Conservation (phyloP, 2,888 invertebrate species). For the Xiphydria camelus region DNA sequence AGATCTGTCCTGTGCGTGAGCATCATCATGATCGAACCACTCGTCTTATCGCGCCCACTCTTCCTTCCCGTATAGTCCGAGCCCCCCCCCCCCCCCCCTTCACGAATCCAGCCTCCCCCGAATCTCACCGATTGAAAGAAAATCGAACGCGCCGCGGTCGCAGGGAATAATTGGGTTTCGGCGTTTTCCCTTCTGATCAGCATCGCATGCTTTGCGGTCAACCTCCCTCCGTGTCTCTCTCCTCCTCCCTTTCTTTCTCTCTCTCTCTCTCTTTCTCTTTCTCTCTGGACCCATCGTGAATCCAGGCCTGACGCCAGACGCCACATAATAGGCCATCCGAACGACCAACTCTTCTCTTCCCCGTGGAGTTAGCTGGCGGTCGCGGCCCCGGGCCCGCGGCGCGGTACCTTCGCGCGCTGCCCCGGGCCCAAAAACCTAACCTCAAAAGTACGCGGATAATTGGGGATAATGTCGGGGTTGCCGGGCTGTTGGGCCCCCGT, state of each 20-base stretch:
- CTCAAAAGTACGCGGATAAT: slow-evolving; percentile 54
- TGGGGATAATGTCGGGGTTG: slow-evolving; percentile 56
- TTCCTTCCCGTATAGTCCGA: too few species aligned
- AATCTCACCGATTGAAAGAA: neutral
- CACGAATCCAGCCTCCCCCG: too few species aligned
- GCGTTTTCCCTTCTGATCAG: neutral
- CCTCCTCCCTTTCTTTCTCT: too few species aligned
- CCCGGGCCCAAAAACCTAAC: slow-evolving; percentile 47
- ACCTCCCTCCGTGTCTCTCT: too few species aligned
- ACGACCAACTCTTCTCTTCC: neutral
- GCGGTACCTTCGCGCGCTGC: slow-evolving; percentile 36
- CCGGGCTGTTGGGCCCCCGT: slow-evolving; percentile 41
- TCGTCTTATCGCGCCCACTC: too few species aligned
- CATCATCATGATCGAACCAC: too few species aligned
- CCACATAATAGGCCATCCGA: slow-evolving; percentile 37
- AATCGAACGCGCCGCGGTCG: neutral
- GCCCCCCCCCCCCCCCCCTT: too few species aligned
- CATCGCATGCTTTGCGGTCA: slow-evolving; percentile 39
- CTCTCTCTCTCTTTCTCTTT: too few species aligned
- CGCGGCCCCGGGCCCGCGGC: slow-evolving; percentile 12
- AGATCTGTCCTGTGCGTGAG: too few species aligned
- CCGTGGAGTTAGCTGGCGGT: neutral
- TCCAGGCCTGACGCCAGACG: slow-evolving; percentile 33
- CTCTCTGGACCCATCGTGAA: slow-evolving; percentile 20
- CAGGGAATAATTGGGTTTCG: neutral